Base-by-base conservation (phyloP, 2,797 vertebrate genomes). In the Sebastes steindachneri region DNA sequence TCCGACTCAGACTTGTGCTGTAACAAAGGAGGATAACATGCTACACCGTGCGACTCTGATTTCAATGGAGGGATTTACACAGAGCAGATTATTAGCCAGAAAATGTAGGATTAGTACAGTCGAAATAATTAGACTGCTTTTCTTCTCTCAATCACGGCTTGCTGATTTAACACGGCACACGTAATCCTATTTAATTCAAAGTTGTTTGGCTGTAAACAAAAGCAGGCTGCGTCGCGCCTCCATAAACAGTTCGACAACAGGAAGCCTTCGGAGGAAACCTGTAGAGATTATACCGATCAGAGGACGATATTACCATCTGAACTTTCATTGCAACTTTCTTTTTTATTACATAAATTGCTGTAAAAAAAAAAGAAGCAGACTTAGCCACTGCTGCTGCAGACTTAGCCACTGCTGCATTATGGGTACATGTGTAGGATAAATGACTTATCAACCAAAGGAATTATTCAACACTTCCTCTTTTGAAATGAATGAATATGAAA, bases 131-230 rank as follows among this genome's bases (percentile, higher is more conserved):
- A 74, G 35, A 54, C 21, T 23, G 53, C 9, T 26, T 70, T 78
- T 79, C 74, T 79, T 57, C 31, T 71, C 72, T 70, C 9, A 21
- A 23, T 54, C 53, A 23, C 2, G 33, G 28, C 59, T 66, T 70
- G 79, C 80, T 83, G 82, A 76, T 80, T 71, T 63, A 53, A 62
- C 7, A 48, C 63, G 31, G 68, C 62, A 53, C 71, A 77, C 48
- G 7, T 82, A 84, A 86, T 86, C 81, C 79, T 59, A 4, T 74
- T 85, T 74, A 31, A 68, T 65, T 55, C 51, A 65, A 67, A 73
- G 67, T 54, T 74, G 71, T 82, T 75, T 75, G 81, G 55, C 65
- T 79, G 73, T 14, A 76, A 59, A 29, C 57, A 59, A 0, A 29
- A 9, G 23, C 54, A 14, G 54, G 51, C 51, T 54, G 51, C 51